Base-by-base conservation (phyloP, 2,113 vertebrate species). In the Circaetus cinerascens region DNA sequence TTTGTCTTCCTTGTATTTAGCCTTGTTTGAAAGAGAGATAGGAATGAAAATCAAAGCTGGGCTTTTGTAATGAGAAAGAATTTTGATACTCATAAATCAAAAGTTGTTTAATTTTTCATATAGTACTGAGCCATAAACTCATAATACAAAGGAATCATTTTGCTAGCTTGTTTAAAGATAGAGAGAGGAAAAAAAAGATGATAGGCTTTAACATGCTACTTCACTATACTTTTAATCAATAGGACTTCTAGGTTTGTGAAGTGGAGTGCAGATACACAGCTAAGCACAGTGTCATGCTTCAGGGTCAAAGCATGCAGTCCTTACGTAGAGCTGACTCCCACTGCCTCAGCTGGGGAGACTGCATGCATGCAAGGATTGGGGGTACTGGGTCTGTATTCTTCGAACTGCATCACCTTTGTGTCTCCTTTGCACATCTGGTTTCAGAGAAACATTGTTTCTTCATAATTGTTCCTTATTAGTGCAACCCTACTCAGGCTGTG, bases 51-150 rank as follows among this genome's bases (percentile, higher is more conserved):
- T 73, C 64, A 85, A 94, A 96, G 77, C 57, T 38, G 19, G 29
- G 41, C 32, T 81, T 95, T 91, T 78, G 36, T 41, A 68, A 43
- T 17, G 50, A 82, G 30, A 87, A 80, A 69, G 16, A 62, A 50
- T 76, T 94, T 87, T 93, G 73, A 88, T 73, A 69, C 29, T 57
- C 60, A 57, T 91, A 81, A 76, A 90, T 87, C 93, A 89, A 69
- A 95, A 82, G 51, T 79, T 10, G 50, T 66, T 46, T 95, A 48
- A 50, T 73, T 79, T 94, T 94, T 89, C 57, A 53, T 68, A 62
- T 88, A 73, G 62, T 66, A 90, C n/a, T 82, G 83, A 95, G 50
- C 62, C 40, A 76, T 86, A 66, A 94, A 69, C 84, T 96, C 45
- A 0, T 66, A 69, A 91, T 13, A 82, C 27, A 84, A 93, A 87